Evolutionary conservation across 30 jellyfish, hydroid and myxozoan species (phyloP).

Genomic region (Hydractinia symbiolongicarpus): DNA sequence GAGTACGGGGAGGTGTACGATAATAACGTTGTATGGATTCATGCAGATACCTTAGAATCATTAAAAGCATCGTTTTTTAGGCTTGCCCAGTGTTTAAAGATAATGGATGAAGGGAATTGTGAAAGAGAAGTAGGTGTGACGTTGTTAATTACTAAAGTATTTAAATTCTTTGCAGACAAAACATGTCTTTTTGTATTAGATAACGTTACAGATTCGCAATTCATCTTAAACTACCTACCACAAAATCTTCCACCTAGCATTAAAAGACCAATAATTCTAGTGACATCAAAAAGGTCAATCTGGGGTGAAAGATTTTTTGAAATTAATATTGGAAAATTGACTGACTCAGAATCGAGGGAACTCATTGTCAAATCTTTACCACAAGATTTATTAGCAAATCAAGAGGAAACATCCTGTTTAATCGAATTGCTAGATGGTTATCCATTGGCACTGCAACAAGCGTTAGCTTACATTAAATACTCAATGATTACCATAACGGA

Average conservation of each 20-base stretch:
- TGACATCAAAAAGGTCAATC: slow-evolving; percentile 35
- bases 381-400: slow-evolving; percentile 15
- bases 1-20: slow-evolving; percentile 21
- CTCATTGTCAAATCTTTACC: slow-evolving; percentile 20
- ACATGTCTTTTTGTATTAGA: slow-evolving; percentile 39
- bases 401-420: slow-evolving; percentile 28
- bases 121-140: background rate
- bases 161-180: slow-evolving; percentile 3
- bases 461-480: slow-evolving; percentile 15
- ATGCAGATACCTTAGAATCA: slow-evolving; percentile 29
- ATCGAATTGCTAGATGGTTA: slow-evolving; percentile 35
- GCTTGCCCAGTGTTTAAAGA: slow-evolving; percentile 13
- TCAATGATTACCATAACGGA: slow-evolving; percentile 5
- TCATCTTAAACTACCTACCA: slow-evolving; percentile 21
- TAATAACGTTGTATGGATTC: slow-evolving; percentile 44
- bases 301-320: slow-evolving; percentile 37
- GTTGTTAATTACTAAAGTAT: background rate
- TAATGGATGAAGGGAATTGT: slow-evolving; percentile 18
- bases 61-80: slow-evolving; percentile 27
- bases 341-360: slow-evolving; percentile 30
- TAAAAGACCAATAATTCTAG: slow-evolving; percentile 29
- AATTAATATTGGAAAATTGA: slow-evolving; percentile 21
- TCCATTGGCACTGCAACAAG: slow-evolving; percentile 59
- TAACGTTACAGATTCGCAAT: slow-evolving; percentile 37
- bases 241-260: slow-evolving; percentile 19